These are phyloP conservation scores for Aproaerema taeniolella DNA, from an alignment of 2,888 invertebrate genomes.

Conservation along the genomic window DNA sequence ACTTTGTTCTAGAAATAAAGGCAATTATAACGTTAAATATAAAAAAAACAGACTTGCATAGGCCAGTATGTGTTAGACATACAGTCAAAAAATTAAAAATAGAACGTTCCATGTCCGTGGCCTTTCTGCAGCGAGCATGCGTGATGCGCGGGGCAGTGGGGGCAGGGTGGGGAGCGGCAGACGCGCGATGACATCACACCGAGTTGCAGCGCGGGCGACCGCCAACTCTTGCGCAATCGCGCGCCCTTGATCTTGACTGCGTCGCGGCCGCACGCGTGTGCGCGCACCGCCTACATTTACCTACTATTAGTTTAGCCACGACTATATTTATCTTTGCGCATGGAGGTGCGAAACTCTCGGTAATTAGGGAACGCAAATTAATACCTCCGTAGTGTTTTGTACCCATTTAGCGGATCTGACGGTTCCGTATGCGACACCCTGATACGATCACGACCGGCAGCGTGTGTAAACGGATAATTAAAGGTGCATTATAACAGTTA, in stretches of 20 bases:
- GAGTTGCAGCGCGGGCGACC: conserved; percentile 61
- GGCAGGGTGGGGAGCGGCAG: conserved; percentile 31
- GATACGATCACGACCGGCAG: background rate
- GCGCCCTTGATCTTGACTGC: conserved; percentile 78
- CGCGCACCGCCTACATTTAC: conserved; percentile 39
- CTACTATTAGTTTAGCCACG: conserved; percentile 49
- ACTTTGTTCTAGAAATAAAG: too few species aligned
- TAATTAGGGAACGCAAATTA: conserved; percentile 47
- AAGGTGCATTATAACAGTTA: too few species aligned
- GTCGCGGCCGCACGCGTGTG: conserved; percentile 69
- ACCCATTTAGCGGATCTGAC: conserved; percentile 46
- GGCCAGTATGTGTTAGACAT: too few species aligned
- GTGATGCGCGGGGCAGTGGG: conserved; percentile 27
- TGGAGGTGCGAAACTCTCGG: conserved; percentile 55
- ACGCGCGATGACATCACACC: conserved; percentile 66
- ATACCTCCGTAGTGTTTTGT: conserved; percentile 41
- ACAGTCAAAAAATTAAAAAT: conserved; percentile 51
- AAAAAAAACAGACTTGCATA: too few species aligned
- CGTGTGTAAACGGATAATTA: background rate
- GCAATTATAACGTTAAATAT: too few species aligned
- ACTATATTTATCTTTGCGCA: conserved; percentile 68
- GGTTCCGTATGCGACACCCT: conserved; percentile 41
- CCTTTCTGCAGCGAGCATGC: conserved; percentile 41
- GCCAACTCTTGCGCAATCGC: conserved; percentile 75
- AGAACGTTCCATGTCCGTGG: conserved; percentile 63